Evolutionary conservation across 2,113 vertebrate species (phyloP).

Genomic region (Ameiurus melas): DNA sequence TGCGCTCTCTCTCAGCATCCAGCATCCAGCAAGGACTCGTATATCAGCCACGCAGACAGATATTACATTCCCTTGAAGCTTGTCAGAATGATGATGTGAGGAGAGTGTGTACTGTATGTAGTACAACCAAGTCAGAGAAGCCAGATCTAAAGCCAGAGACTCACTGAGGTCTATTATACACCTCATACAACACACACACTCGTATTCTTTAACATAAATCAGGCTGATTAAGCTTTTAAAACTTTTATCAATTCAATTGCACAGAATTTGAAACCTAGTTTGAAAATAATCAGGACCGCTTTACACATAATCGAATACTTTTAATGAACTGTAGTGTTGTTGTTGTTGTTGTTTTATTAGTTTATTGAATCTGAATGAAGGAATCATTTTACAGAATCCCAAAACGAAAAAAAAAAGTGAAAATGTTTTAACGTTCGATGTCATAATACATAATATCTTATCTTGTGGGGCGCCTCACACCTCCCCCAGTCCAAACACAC

Average conservation of each 20-base stretch:
- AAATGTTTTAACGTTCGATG: neutral
- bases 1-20: neutral
- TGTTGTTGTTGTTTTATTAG: neutral
- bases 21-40: neutral
- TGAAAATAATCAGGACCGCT: neutral
- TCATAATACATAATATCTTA: too few species aligned
- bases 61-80: neutral
- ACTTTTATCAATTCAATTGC: neutral
- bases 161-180: neutral
- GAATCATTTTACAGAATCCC: neutral
- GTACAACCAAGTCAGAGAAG: neutral
- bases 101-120: neutral
- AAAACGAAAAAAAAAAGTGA: too few species aligned
- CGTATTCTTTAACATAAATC: neutral
- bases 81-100: slow-evolving; percentile 3
- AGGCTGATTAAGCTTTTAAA: neutral
- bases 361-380: neutral
- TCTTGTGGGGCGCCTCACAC: too few species aligned
- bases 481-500: too few species aligned
- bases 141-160: neutral
- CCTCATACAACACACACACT: neutral
- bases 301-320: neutral
- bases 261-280: neutral
- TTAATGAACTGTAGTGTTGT: neutral
- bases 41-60: neutral